phyloP scores from a whole-genome alignment of 2,797 vertebrate species.

The Labeo calbasu region DNA sequence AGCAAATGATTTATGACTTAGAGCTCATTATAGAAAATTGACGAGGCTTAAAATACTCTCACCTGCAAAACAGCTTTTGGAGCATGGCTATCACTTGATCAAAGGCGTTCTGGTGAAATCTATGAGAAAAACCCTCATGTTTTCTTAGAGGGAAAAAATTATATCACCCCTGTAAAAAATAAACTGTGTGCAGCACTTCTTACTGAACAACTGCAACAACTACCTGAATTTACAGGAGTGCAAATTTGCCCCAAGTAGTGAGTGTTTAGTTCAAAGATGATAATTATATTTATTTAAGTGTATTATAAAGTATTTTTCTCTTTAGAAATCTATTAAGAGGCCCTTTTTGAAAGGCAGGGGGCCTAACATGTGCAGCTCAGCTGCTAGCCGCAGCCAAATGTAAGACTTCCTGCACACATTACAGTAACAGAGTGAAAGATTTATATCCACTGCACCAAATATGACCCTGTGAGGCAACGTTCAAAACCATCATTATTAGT shows the following conservation, averaged over 20 bases:
- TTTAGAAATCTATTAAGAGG: slow-evolving; percentile 80
- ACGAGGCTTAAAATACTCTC: slow-evolving; percentile 69
- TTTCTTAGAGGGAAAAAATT: slow-evolving; percentile 54
- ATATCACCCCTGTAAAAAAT: slow-evolving; percentile 56
- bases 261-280: slow-evolving; percentile 63
- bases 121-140: slow-evolving; percentile 43
- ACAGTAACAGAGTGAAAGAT: slow-evolving; percentile 81
- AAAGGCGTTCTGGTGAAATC: slow-evolving; percentile 55
- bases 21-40: slow-evolving; percentile 69
- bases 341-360: slow-evolving; percentile 75
- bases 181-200: slow-evolving; percentile 31
- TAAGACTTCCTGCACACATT: slow-evolving; percentile 72
- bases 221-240: not conserved
- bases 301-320: slow-evolving; percentile 79
- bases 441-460: slow-evolving; percentile 78
- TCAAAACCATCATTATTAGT: slow-evolving; percentile 83
- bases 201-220: slow-evolving; percentile 47
- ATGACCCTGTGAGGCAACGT: slow-evolving; percentile 74
- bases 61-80: slow-evolving; percentile 64
- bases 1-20: slow-evolving; percentile 61
- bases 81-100: slow-evolving; percentile 60
- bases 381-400: slow-evolving; percentile 71
- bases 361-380: slow-evolving; percentile 86
- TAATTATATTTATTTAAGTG: slow-evolving; percentile 71
- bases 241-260: not conserved